Conservation (phyloP, 2,113 vertebrate species). For the Anthoscopus minutus region DNA sequence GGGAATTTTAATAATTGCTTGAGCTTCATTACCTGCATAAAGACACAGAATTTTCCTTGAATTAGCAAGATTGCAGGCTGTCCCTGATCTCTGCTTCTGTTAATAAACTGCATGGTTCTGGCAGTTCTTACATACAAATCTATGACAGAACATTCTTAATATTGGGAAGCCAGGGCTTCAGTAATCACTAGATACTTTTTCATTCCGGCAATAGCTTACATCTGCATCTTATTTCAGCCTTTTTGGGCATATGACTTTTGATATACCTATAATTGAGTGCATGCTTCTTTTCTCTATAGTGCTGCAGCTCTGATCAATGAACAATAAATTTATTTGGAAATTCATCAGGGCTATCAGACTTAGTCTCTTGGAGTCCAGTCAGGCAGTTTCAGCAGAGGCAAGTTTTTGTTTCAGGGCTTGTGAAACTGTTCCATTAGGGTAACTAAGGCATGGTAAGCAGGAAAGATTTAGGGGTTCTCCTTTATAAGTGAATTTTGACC, state of each 20-base stretch:
- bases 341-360: not conserved
- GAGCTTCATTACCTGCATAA: not conserved
- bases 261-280: not conserved
- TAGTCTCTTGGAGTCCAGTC: not conserved
- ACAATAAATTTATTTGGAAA: not conserved
- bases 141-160: not conserved
- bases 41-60: not conserved
- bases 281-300: not conserved
- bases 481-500: not conserved
- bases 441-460: not conserved
- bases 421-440: not conserved
- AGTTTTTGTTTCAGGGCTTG: not conserved
- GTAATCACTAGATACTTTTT: not conserved
- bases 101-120: not conserved
- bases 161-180: not conserved
- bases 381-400: not conserved
- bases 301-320: not conserved
- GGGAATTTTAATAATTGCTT: not conserved
- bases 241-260: not conserved
- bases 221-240: not conserved
- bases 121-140: not conserved
- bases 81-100: not conserved
- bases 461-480: not conserved
- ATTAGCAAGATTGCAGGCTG: not conserved
- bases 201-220: not conserved